These are phyloP conservation scores for Drosophila nigricruria DNA, from an alignment of 2,888 invertebrate species.

Conservation along the genomic window DNA sequence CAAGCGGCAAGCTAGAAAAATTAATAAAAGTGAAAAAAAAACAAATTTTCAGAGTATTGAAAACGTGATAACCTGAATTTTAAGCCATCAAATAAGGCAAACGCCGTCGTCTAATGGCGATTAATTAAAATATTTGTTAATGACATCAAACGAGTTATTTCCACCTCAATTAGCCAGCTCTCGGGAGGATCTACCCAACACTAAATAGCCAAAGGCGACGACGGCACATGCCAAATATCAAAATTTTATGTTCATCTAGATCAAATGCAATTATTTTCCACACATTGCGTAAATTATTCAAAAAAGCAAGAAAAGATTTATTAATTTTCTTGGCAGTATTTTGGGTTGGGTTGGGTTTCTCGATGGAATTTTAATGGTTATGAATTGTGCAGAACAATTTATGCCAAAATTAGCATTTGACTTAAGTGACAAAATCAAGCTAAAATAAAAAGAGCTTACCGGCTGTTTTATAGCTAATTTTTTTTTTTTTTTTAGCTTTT, in stretches of 20 bases:
- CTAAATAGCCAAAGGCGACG: constrained; percentile 11
- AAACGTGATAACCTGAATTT: constrained; percentile 64
- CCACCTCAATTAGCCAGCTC: constrained; percentile 46
- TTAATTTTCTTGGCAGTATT: background rate
- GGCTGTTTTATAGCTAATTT: background rate
- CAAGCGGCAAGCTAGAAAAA: constrained; percentile 13
- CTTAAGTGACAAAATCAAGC: background rate
- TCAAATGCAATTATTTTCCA: constrained; percentile 14
- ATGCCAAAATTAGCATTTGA: background rate
- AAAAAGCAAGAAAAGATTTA: background rate
- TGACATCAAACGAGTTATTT: constrained; percentile 57
- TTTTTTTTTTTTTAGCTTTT: background rate
- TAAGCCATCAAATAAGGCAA: constrained; percentile 41
- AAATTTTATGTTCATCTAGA: constrained; percentile 11
- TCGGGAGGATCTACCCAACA: constrained; percentile 31
- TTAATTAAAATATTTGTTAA: constrained; percentile 77
- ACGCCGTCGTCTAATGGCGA: constrained; percentile 57
- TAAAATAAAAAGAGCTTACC: background rate
- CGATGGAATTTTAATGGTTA: background rate
- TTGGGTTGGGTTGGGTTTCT: background rate
- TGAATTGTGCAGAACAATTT: background rate
- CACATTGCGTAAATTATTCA: constrained; percentile 19
- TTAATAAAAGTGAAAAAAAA: constrained; percentile 8
- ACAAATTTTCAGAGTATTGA: constrained; percentile 35
- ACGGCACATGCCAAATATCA: background rate